These are phyloP conservation scores for Emmelina monodactyla DNA, from an alignment of 2,888 invertebrate species.

Conservation along the genomic window DNA sequence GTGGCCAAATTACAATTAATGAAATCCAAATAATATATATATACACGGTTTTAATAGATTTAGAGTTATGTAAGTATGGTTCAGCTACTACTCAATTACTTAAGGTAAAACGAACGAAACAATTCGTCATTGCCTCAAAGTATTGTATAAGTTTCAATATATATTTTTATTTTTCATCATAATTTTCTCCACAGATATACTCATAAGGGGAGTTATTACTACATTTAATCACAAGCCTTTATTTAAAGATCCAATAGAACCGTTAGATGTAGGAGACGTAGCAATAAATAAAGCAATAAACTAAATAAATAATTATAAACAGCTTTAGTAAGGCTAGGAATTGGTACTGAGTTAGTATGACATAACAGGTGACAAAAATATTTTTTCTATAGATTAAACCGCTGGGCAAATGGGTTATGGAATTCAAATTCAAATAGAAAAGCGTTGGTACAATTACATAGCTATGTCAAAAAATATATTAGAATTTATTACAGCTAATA, in stretches of 20 bases:
- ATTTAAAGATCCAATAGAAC: constrained; percentile 4
- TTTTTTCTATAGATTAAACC: constrained; percentile 53
- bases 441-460: constrained; percentile 52
- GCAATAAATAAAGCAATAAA: constrained; percentile 62
- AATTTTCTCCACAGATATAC: not conserved
- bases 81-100: constrained; percentile 23
- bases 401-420: constrained; percentile 40
- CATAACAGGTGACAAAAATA: constrained; percentile 41
- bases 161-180: not conserved
- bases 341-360: constrained; percentile 47
- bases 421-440: constrained; percentile 30
- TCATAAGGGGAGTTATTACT: not conserved
- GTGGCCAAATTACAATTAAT: constrained; percentile 66
- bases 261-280: constrained; percentile 31
- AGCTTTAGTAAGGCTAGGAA: constrained; percentile 61
- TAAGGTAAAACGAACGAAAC: constrained; percentile 8
- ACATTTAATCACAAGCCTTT: constrained; percentile 10
- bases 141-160: no score
- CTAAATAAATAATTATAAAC: constrained; percentile 32
- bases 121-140: no score
- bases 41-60: constrained; percentile 55
- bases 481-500: constrained; percentile 43
- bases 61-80: constrained; percentile 34
- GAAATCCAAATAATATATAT: constrained; percentile 63
- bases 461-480: constrained; percentile 50